Evolutionary conservation across 2,113 vertebrate genomes (phyloP).

Genomic region (Phyllostomus discolor): DNA sequence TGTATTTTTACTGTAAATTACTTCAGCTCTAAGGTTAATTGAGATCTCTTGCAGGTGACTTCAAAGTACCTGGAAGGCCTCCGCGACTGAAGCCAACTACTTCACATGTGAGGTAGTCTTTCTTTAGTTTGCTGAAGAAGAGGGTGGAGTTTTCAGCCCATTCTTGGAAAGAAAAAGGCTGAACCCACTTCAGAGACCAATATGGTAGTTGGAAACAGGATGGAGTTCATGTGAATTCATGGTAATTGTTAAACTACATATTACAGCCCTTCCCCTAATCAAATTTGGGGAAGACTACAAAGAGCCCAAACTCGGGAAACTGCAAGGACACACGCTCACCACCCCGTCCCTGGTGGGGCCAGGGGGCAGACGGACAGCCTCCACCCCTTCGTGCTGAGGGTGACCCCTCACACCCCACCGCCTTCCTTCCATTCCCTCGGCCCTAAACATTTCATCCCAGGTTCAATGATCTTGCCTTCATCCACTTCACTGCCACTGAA

Average conservation of each 20-base stretch:
- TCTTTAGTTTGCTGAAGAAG: slow-evolving; percentile 70
- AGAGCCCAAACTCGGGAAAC: not conserved
- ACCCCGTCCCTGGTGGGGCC: fast-evolving
- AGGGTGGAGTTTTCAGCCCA: slow-evolving; percentile 49
- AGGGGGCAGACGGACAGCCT: not conserved
- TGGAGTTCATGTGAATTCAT: not conserved
- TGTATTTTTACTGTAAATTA: slow-evolving; percentile 74
- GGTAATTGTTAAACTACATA: slow-evolving; percentile 26
- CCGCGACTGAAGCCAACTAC: slow-evolving; percentile 75
- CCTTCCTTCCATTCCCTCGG: too few relatives aligned
- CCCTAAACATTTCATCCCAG: not conserved
- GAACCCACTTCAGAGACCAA: slow-evolving; percentile 22
- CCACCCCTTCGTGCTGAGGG: not conserved
- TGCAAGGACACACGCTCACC: not conserved
- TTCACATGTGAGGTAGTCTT: slow-evolving; percentile 75
- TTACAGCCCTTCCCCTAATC: not conserved
- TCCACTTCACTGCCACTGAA: not conserved
- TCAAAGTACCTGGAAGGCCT: slow-evolving; percentile 71
- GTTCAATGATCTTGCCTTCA: not conserved
- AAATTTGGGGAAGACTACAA: not conserved
- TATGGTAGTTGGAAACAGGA: not conserved
- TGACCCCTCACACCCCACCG: not conserved
- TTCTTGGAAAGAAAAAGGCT: slow-evolving; percentile 31
- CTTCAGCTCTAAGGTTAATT: slow-evolving; percentile 78
- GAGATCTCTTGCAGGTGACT: slow-evolving; percentile 74